Evolutionary conservation across 2,113 vertebrate genomes (phyloP), one percentile per base, ranked within the genome.

Genomic region (Gavia stellata): DNA sequence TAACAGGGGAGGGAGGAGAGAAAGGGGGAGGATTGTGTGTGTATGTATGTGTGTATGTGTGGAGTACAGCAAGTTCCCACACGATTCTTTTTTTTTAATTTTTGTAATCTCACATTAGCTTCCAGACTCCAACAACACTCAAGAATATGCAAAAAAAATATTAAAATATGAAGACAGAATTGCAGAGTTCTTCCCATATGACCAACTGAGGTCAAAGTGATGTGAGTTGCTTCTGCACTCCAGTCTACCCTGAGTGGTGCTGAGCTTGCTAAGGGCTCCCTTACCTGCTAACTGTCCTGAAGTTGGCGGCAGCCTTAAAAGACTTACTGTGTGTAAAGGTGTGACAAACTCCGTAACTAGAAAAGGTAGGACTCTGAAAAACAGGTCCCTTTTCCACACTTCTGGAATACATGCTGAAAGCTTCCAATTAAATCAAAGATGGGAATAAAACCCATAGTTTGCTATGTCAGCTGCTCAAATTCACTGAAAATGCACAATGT

Each of bases 41-140:
- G 26, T 86, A 33, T 0, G 0, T 45, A 21, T 15, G 7, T 42
- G 12, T 33, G 7, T 47, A 14, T 82, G 25, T 75, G 36, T 63
- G n/a, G 14, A 77, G 34, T 36, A 71, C n/a, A 91, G 33, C 65
- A 81, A 85, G 7, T 26, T 87, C 77, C 73, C 20, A 63, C 9
- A 3, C 17, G 42, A 5, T 18, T 25, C 1, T 17, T 63, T 14
- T 13, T 26, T 36, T 14, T 63, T 49, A 3, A 16, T 23, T 52
- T 75, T 79, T 40, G 14, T 65, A 59, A 75, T 81, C 26, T 81
- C 40, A 78, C 47, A 74, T 79, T 50, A 67, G 20, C 19, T 88
- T 92, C 90, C 67, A 77, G n/a, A 45, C 10, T 88, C 26, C 38
- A 78, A 5, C 29, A 77, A 74, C 17, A 55, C 31, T 20, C 15